These are phyloP conservation scores for Cepaea nemoralis DNA, from an alignment of 1,140 invertebrate genomes.

Conservation along the genomic window DNA sequence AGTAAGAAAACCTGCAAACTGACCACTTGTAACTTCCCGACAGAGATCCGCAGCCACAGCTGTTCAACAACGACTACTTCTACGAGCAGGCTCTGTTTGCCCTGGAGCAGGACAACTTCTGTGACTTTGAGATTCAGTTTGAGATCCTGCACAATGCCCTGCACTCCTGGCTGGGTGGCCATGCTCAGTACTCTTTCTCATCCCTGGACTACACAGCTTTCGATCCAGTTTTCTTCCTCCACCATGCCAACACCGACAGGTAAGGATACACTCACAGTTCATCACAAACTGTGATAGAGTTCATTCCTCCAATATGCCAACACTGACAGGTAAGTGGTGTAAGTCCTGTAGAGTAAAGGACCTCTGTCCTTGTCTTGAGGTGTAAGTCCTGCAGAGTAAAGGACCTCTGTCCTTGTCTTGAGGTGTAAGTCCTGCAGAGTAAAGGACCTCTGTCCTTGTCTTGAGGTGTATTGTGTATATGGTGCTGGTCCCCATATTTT, in stretches of 20 bases:
- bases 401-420: no score
- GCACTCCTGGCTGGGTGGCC: constrained; percentile 44
- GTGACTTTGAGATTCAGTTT: constrained; percentile 52
- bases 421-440: no score
- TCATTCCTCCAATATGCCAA: no score
- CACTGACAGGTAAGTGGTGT: no score
- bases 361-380: no score
- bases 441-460: no score
- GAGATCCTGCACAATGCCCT: constrained; percentile 48
- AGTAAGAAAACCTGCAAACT: no score
- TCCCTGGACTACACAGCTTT: constrained; percentile 47
- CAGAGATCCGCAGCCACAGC: constrained; percentile 42
- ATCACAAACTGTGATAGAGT: constrained; percentile 48
- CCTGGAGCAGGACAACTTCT: constrained; percentile 48
- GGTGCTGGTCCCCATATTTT: no score
- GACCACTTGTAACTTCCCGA: neutral
- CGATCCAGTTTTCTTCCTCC: constrained; percentile 49
- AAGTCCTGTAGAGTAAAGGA: no score
- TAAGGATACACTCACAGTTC: constrained; percentile 35
- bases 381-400: no score
- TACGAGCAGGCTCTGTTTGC: constrained; percentile 42
- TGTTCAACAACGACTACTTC: constrained; percentile 40
- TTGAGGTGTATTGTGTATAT: no score
- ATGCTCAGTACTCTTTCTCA: constrained; percentile 32
- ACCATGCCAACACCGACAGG: constrained; percentile 46